Base-by-base conservation (phyloP, 2,888 invertebrate genomes). In the Eurytoma adleriae region DNA sequence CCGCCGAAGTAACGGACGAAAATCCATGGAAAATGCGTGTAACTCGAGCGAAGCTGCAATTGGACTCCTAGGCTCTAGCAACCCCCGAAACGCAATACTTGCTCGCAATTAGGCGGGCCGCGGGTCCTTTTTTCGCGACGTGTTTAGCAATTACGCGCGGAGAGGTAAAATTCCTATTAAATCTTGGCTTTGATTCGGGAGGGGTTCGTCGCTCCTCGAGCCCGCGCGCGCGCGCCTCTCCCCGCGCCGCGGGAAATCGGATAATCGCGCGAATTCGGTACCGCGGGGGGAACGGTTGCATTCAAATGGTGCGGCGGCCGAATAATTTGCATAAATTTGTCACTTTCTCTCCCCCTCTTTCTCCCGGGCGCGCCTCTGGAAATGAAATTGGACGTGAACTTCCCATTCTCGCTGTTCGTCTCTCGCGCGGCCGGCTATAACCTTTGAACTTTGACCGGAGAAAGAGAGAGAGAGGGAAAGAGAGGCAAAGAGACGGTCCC, bases 241-340 rank as follows among this genome's bases (percentile, higher is more conserved):
- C 56, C 76, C 68, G 40, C 80, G 74, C 78, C 83, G 78, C 80
- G 82, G 67, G 75, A 85, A 83, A 84, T 85, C 84, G 83, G 84
- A 86, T 85, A 83, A 84, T 85, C 80, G 84, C 75, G 79, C 81
- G 83, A 84, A 84, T 84, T 85, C 83, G 83, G 83, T 82, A 82
- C 73, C 67, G 54, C 30, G 73, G 57, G 50, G 27, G 59, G 30
- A 61, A 52, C 40, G 71, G 64, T 27, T 59, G 74, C 70, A 78
- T 75, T 78, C 64, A 69, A 79, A 81, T 79, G 76, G 72, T 56
- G 54, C 67, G 68, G 74, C 70, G 70, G 64, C 76, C 73, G 81
- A 78, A 79, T 84, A 86, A 86, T 87, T 86, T 87, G 84, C 87
- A 87, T 86, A 85, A 85, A 85, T 85, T 85, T 86, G 83, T 84